These are phyloP conservation scores for Mesembrinibis cayennensis DNA, from an alignment of 2,113 vertebrate genomes.

Conservation along the genomic window DNA sequence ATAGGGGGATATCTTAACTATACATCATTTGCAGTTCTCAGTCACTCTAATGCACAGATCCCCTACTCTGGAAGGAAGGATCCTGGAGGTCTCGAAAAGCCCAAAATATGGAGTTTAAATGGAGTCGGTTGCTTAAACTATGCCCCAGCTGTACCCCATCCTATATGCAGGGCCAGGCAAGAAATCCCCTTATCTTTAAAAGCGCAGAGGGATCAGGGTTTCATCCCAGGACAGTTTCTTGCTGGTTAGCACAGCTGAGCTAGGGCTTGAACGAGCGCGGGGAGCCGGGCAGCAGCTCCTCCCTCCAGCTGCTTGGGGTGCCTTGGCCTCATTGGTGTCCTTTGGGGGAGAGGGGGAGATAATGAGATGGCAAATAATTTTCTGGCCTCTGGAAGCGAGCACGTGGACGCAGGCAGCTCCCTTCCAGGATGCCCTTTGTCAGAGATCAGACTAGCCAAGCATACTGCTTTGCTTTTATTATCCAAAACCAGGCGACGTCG, in stretches of 20 bases:
- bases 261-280: rapidly evolving
- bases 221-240: not conserved
- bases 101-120: not conserved
- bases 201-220: rapidly evolving
- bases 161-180: not conserved
- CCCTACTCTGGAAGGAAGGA: not conserved
- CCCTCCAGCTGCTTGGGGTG: rapidly evolving
- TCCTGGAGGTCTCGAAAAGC: not conserved
- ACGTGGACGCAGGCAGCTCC: rapidly evolving
- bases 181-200: not conserved
- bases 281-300: not conserved
- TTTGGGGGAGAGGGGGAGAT: not conserved
- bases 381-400: not conserved
- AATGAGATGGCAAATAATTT: not conserved
- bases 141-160: not conserved
- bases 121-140: not conserved
- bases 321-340: not conserved
- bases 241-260: not conserved
- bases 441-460: not conserved
- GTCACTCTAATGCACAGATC: too few species aligned
- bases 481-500: rapidly evolving
- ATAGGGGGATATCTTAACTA: too few species aligned
- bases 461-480: not conserved
- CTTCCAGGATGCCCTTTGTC: not conserved
- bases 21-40: too few species aligned